Conservation (phyloP, 2,888 invertebrate genomes). For the Sussaba pulchella region DNA sequence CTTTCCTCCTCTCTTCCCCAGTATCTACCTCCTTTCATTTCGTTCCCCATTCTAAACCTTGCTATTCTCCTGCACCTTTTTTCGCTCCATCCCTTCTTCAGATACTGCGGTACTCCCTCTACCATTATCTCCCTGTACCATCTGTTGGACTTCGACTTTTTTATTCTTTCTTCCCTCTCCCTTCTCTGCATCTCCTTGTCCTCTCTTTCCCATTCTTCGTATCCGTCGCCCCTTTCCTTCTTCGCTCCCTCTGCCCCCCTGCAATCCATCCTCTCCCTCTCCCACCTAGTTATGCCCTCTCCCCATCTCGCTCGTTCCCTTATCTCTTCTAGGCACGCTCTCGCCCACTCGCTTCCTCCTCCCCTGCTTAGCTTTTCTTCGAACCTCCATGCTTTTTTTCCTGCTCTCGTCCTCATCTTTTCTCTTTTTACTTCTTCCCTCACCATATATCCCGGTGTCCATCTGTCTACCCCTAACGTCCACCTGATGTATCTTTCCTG, state of each 20-base stretch:
- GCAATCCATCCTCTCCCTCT: not conserved
- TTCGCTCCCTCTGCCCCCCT: not conserved
- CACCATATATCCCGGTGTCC: conserved; percentile 41
- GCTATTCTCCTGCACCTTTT: conserved; percentile 10
- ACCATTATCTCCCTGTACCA: conserved; percentile 22
- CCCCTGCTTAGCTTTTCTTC: too few species aligned
- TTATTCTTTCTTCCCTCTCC: too few species aligned
- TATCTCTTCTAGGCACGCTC: too few species aligned
- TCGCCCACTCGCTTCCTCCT: too few species aligned
- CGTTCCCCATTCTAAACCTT: conserved; percentile 22
- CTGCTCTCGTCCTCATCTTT: too few species aligned
- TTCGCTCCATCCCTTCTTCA: conserved; percentile 2
- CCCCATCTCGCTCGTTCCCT: too few species aligned
- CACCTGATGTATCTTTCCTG: conserved; percentile 37
- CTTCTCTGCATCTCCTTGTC: too few species aligned
- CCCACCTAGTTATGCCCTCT: not conserved
- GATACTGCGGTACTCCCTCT: conserved; percentile 23
- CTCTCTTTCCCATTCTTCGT: too few species aligned
- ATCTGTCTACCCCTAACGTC: conserved; percentile 32
- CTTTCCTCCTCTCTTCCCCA: not conserved
- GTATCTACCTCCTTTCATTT: conserved; percentile 23
- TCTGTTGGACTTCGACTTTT: too few species aligned
- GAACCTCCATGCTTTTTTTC: too few species aligned
- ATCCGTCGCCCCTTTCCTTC: not conserved
- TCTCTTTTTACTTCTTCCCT: too few species aligned